Percentiles rank a stretch among this genome's conserved stretches.
These are phyloP conservation scores for Rotaria sp. DNA, from an alignment of 2,888 invertebrate species.

Conservation along the genomic window DNA sequence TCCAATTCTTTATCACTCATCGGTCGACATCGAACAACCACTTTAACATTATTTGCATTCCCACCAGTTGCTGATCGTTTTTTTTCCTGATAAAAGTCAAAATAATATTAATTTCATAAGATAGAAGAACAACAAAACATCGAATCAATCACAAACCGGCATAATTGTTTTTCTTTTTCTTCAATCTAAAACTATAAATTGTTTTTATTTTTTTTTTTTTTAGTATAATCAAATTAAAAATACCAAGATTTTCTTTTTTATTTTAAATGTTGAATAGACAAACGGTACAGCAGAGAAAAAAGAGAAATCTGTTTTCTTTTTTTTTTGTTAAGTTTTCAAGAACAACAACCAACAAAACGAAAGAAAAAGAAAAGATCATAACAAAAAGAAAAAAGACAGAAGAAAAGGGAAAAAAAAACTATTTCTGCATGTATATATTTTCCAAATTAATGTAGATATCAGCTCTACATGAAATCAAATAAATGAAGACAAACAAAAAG, in stretches of 20 bases:
- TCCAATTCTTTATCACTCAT: slow-evolving; percentile 75
- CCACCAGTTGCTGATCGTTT: not conserved
- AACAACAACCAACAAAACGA: not conserved
- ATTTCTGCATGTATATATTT: not conserved
- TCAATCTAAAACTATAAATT: not conserved
- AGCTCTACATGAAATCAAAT: not conserved
- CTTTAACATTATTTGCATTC: slow-evolving; percentile 76
- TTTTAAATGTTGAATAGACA: not conserved
- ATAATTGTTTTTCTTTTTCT: not conserved
- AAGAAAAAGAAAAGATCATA: not conserved
- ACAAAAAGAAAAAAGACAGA: not conserved
- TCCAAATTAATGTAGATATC: not conserved
- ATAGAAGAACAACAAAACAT: not conserved
- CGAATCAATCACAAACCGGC: not conserved
- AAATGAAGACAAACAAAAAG: not conserved
- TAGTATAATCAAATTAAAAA: not conserved
- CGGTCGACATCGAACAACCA: slow-evolving; percentile 87
- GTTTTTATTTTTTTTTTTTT: no score
- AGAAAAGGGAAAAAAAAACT: no score
- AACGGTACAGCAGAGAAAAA: not conserved
- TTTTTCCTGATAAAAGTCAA: not conserved
- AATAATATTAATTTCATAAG: not conserved
- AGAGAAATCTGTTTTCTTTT: not conserved
- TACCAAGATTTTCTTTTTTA: not conserved
- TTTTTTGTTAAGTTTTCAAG: not conserved